Base-by-base conservation (phyloP, 2,113 vertebrate genomes). In the Coptodon bakossiorum region DNA sequence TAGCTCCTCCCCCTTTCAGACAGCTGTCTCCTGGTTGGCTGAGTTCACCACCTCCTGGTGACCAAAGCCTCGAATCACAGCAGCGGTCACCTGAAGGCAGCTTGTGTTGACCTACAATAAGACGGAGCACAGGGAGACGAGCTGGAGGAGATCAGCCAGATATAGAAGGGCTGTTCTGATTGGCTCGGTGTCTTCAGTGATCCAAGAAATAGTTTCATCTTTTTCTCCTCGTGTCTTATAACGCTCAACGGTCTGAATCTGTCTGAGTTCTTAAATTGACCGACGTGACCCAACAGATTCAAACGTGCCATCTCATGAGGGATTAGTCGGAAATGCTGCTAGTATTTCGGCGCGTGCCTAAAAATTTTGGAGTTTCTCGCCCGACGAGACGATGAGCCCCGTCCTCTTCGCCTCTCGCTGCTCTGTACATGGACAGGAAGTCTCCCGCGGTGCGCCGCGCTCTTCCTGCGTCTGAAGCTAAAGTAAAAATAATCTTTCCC, bases 321-420 rank as follows among this genome's bases (percentile, higher is more conserved):
- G 22, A 31, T 36, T 0, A 36, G 14, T 38, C 61, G 12, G 19
- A 38, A 0, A 7, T 2, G 59, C 59, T n/a, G 59, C 31, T 63
- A 11, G 36, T 38, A 12, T 38, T 7, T 38, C 1, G 10, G 19
- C 17, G 4, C 45, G 16, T 16, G 7, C 24, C 24, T 29, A 0
- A n/a, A 34, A 63, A 1, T 19, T 16, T 34, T 31, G 27, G 57
- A 17, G 29, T 10, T 17, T 8, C 57, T 14, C 6, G 1, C 24
- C 56, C 4, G 1, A 61, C 11, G 8, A 34, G 29, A 19, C 2
- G 9, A 0, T 1, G 29, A 61, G 57, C 57, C 11, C 3, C 3
- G 5, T 1, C 16, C 3, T 6, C 31, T 66, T 2, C 9, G 4
- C 61, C 34, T 38, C 19, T 38, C 1, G 5, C 40, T 2, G 40